Base-by-base conservation (phyloP, 2,113 vertebrate species). In the Gymnogyps californianus region DNA sequence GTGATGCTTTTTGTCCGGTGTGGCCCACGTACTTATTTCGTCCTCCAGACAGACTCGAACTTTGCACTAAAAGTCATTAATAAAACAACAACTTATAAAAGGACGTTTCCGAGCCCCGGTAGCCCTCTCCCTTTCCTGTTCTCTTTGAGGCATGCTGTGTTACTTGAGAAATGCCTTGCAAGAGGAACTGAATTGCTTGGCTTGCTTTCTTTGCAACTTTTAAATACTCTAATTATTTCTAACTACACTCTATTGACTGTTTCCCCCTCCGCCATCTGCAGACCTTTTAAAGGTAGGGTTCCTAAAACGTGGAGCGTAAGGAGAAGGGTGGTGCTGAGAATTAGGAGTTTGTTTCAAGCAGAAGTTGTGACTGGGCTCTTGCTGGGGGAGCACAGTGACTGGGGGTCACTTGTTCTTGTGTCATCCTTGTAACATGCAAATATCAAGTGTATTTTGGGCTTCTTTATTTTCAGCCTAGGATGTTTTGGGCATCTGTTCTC, bases 21-120 rank as follows among this genome's bases (percentile, higher is more conserved):
- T 17, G 76, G 19, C 28, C 46, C 61, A 16, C 0, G 0, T 25
- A 11, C 36, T 16, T 4, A 47, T 13, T 82, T 57, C 2, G 0
- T 72, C 20, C 65, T 86, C 32, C 64, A 40, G 11, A 57, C 22
- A 76, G 47, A 10, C 62, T 57, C n/a, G 38, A 11, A 16, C n/a
- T 20, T 52, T 36, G 17, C 78, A 21, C 16, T 78, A 5, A 38
- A 77, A 38, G 28, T 42, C 13, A 0, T 75, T 70, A 29, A 13
- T 57, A 55, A 32, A 74, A 55, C 7, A 21, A 2, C 8, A 59
- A 38, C 49, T 55, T 36, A 11, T 5, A 21, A 16, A 75, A 79
- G 54, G 67, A n/a, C 55, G 19, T 64, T 62, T 42, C 38, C 36
- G 44, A 64, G 20, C 54, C 59, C 36, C 47, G 40, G 17, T 38